Percentiles rank a stretch among this genome's conserved stretches.
Evolutionary conservation across 2,113 vertebrate species (phyloP).

Genomic region (Podilymbus podiceps): DNA sequence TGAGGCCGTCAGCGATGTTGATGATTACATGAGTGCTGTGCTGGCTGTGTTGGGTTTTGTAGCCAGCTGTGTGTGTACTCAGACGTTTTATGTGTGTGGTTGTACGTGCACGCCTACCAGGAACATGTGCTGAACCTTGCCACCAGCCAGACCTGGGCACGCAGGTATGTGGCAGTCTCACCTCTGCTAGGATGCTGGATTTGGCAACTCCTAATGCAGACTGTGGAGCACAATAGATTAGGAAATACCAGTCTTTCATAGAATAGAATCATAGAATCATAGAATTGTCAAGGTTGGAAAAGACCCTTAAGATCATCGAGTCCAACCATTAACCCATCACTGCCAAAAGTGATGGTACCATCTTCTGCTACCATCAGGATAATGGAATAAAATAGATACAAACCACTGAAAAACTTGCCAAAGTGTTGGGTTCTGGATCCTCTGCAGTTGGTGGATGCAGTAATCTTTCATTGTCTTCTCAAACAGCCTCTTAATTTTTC

Average conservation of each 20-base stretch:
- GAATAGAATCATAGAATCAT: no score
- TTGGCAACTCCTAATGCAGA: not conserved
- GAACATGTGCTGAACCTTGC: not conserved
- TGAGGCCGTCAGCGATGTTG: not conserved
- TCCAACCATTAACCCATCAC: no score
- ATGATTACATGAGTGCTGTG: not conserved
- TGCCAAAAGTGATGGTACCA: no score
- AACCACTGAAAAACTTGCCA: conserved; percentile 86
- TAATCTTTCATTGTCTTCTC: conserved; percentile 75
- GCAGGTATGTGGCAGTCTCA: not conserved
- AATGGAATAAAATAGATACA: conserved; percentile 19
- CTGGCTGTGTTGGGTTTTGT: not conserved
- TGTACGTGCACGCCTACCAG: accelerated
- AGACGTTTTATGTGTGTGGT: not conserved
- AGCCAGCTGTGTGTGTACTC: not conserved
- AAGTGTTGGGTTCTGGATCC: conserved; percentile 83
- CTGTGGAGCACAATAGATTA: not conserved
- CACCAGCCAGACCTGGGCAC: not conserved
- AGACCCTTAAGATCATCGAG: no score
- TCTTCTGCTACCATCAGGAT: not conserved
- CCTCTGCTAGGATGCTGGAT: not conserved
- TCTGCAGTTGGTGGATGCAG: conserved; percentile 77
- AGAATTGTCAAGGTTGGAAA: no score
- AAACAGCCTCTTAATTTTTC: conserved; percentile 72
- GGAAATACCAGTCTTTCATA: not conserved